Percentiles rank a stretch among this genome's conserved stretches.
Evolutionary conservation across 2,113 vertebrate species (phyloP).

Genomic region (Neolamprologus hecqui): DNA sequence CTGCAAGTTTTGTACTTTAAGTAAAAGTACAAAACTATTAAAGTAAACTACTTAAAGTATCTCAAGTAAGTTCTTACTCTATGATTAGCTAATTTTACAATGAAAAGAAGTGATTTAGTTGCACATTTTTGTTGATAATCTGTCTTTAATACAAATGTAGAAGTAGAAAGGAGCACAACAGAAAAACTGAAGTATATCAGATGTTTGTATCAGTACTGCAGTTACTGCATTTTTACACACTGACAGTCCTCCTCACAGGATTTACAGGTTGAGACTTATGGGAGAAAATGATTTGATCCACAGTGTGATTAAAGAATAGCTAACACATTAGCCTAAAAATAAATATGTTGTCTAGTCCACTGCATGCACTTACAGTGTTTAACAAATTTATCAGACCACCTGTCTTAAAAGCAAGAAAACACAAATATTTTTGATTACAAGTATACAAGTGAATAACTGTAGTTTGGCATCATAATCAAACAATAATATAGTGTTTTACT

Average conservation of each 20-base stretch:
- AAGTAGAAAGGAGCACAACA: neutral
- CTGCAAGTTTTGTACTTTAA: neutral
- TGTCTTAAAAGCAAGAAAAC: neutral
- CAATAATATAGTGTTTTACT: rapidly evolving
- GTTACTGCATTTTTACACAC: neutral
- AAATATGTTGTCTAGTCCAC: neutral
- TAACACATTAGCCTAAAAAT: neutral
- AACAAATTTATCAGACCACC: neutral
- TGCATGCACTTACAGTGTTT: neutral
- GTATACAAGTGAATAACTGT: neutral
- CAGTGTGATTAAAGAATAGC: neutral
- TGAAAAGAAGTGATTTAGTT: neutral
- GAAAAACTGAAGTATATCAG: neutral
- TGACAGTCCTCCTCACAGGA: neutral
- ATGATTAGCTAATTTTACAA: neutral
- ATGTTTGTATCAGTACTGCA: neutral
- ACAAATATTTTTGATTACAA: neutral
- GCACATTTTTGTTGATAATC: neutral
- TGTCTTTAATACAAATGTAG: neutral
- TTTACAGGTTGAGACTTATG: neutral
- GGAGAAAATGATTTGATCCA: rapidly evolving
- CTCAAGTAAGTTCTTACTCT: neutral
- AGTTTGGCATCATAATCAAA: neutral
- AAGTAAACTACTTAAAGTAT: neutral
- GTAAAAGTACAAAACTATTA: neutral